Base-by-base conservation (phyloP, 2,888 invertebrate genomes). In the Andrena praecox region DNA sequence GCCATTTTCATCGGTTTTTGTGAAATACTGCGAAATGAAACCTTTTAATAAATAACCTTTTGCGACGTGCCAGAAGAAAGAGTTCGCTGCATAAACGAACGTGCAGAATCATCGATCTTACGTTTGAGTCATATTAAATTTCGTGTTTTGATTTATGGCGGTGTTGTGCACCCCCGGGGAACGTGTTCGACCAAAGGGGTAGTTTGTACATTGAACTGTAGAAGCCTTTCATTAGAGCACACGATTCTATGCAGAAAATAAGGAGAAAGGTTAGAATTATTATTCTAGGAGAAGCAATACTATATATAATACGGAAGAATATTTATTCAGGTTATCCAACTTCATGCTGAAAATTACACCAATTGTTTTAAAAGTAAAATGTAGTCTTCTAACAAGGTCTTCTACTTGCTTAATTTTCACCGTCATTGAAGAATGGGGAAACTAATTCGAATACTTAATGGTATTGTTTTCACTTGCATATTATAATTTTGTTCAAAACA, bases 51-150 rank as follows among this genome's bases (percentile, higher is more conserved):
- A 56, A 56, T 56, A 56, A 56, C 24, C 56, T 56, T 20, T 10
- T 24, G 24, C 10, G 56, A 56, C 56, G 24, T 24, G 24, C 24
- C 56, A 10, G 56, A 56, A 56, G 8, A 56, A 56, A 24, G 24
- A 56, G 56, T 56, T 56, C 20, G 20, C 52, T 20, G 52, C 20
- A 24, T 56, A 56, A 56, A 56, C 56, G 56, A 56, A 56, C 56
- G 56, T 56, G 56, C 56, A 56, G 56, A 56, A 56, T 56, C 56
- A 56, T 56, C 56, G 56, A 56, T 56, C 56, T 56, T 56, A 56
- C 56, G 56, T 56, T 56, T 24, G 56, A 56, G 56, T 56, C 56
- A 56, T 56, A 56, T 56, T 56, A 56, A 56, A 56, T 56, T 27
- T 56, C 56, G 24, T 24, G 27, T 20, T 27, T 56, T 56, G 56